phyloP scores from a whole-genome alignment of 2,113 vertebrate genomes.

The Caracal caracal region DNA sequence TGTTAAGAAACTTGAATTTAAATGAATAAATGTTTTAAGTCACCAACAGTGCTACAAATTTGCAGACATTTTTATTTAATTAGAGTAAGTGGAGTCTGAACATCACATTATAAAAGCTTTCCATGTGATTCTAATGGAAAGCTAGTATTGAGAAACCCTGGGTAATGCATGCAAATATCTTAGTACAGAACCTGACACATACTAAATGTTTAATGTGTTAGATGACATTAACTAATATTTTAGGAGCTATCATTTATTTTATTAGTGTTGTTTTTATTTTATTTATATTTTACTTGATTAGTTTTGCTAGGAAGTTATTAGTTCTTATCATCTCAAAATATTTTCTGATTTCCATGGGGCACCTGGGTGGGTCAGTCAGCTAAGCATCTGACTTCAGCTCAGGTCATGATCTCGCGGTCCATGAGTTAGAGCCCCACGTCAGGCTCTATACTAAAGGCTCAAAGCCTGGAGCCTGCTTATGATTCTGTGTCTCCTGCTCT shows the following conservation, averaged over 20 bases:
- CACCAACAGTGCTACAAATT: not conserved
- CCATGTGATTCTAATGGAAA: not conserved
- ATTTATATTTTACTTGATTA: not conserved
- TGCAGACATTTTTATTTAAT: not conserved
- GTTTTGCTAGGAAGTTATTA: not conserved
- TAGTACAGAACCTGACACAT: not conserved
- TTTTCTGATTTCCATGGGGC: not conserved
- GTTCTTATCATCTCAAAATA: not conserved
- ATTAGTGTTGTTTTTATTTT: not conserved
- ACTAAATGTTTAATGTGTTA: not conserved
- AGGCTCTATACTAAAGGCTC: too few relatives aligned
- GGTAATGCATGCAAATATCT: not conserved
- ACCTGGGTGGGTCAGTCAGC: too few relatives aligned
- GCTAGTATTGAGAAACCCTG: not conserved
- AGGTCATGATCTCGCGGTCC: too few relatives aligned
- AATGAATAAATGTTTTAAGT: too few relatives aligned
- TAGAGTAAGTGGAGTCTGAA: not conserved
- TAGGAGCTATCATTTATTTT: not conserved
- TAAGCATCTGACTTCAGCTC: too few relatives aligned
- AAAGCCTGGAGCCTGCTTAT: too few relatives aligned
- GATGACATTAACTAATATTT: not conserved
- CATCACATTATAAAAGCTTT: not conserved
- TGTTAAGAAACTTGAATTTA: too few relatives aligned
- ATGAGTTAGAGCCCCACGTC: too few relatives aligned
- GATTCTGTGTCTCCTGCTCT: too few relatives aligned